Evolutionary conservation across 2,113 vertebrate genomes (phyloP).

Genomic region (Semicossyphus pulcher): DNA sequence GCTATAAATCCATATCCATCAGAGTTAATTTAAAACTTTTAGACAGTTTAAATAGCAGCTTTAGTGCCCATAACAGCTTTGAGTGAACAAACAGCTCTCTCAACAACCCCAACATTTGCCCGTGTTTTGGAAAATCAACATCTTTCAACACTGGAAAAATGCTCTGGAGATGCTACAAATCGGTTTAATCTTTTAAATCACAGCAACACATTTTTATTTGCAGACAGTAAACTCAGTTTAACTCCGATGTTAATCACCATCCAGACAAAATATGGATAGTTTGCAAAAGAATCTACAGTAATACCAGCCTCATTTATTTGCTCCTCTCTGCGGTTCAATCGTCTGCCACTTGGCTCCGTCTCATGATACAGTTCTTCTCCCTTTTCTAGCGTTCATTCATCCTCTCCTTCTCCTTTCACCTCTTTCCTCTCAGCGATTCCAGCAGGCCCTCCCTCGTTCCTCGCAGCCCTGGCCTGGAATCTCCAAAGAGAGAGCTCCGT

Average conservation of each 20-base stretch:
- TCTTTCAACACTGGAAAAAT: slow-evolving; percentile 5
- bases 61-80: neutral
- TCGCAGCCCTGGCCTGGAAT: slow-evolving; percentile 53
- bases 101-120: slow-evolving; percentile 17
- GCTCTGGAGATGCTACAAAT: neutral
- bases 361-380: slow-evolving; percentile 4
- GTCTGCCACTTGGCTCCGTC: slow-evolving; percentile 17
- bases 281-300: neutral
- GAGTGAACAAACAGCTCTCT: slow-evolving; percentile 29
- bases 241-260: slow-evolving; percentile 9
- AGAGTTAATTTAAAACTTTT: slow-evolving; percentile 17
- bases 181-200: slow-evolving; percentile 18
- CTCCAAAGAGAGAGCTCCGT: slow-evolving; percentile 57
- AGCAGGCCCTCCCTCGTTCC: slow-evolving; percentile 7
- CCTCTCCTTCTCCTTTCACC: slow-evolving; percentile 31
- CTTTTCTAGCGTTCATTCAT: slow-evolving; percentile 12
- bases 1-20: slow-evolving; percentile 22
- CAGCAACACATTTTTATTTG: slow-evolving; percentile 8
- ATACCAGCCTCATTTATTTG: neutral
- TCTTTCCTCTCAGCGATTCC: slow-evolving; percentile 34
- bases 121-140: slow-evolving; percentile 29
- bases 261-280: neutral
- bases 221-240: neutral
- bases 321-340: neutral
- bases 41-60: slow-evolving; percentile 24